Conservation (phyloP, 2,888 invertebrate genomes). For the Autographa pulchrina region DNA sequence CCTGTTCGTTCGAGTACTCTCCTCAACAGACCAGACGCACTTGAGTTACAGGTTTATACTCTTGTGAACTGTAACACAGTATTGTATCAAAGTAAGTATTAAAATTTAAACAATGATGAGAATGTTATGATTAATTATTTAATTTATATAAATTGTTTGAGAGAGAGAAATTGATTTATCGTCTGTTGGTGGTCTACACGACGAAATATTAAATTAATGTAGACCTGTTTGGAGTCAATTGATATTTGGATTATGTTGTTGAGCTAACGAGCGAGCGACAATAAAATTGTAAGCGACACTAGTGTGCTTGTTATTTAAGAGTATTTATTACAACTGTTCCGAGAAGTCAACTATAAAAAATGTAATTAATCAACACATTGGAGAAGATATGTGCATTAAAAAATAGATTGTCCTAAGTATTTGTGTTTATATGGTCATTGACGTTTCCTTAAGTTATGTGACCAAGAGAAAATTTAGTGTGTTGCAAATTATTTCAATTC, state of each 20-base stretch:
- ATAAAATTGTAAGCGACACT: conserved; percentile 16
- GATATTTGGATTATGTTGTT: conserved; percentile 11
- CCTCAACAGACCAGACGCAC: conserved; percentile 8
- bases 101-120: conserved; percentile 66
- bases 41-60: conserved; percentile 23
- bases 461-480: background rate
- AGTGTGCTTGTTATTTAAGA: conserved; percentile 15
- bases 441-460: background rate
- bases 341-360: conserved; percentile 17
- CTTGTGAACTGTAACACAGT: conserved; percentile 49
- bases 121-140: conserved; percentile 64
- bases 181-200: conserved; percentile 22
- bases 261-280: conserved; percentile 20
- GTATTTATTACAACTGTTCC: conserved; percentile 14
- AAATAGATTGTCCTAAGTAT: background rate
- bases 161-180: conserved; percentile 51
- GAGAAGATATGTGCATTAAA: background rate
- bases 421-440: background rate
- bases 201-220: conserved; percentile 28
- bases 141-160: conserved; percentile 61
- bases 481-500: background rate
- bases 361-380: background rate
- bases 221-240: conserved; percentile 21
- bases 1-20: background rate
- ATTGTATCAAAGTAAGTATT: conserved; percentile 57